Base-by-base conservation (phyloP, 2,113 vertebrate genomes). In the Chionodraco myersi region DNA sequence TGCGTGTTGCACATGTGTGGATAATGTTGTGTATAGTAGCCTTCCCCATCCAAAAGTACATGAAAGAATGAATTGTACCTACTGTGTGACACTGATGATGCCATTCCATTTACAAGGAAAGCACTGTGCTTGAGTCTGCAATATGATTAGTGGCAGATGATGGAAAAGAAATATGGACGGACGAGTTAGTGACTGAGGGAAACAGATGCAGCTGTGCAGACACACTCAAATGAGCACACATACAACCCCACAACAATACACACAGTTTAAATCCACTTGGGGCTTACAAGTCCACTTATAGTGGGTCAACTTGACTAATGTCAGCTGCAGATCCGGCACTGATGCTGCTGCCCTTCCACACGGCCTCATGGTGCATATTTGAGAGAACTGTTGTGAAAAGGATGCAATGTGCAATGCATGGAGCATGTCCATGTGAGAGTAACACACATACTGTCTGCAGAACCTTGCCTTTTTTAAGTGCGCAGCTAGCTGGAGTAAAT, bases 261-360 rank as follows among this genome's bases (percentile, higher is more conserved):
- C 91, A 91, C 87, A 86, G 86, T 91, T 91, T 85, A 91, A 92
- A 93, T 92, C 90, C 84, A 91, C 86, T 87, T 26, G 18, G 87
- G 90, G 92, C 93, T 92, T 90, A 93, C 90, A 92, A 91, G 92
- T 92, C 92, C 90, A 93, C 90, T 93, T 93, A 89, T 72, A 87
- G 77, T 85, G 74, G 88, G 89, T 92, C 92, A 89, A 78, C 75
- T 80, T 78, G 83, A 76, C 71, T 71, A 60, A 30, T 92, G 89
- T 91, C 87, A 85, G 83, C 88, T 90, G 86, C 78, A 88, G 79
- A 85, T 88, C 82, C 69, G 68, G 41, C 62, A 65, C 74, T 86
- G 84, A 92, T 84, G 80, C 76, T 60, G 72, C 71, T 67, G 84
- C 75, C 84, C 72, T 80, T 82, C 74, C 41, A 73, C 83, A 53